Evolutionary conservation across 2,113 vertebrate genomes (phyloP).

Genomic region (Anhinga anhinga): DNA sequence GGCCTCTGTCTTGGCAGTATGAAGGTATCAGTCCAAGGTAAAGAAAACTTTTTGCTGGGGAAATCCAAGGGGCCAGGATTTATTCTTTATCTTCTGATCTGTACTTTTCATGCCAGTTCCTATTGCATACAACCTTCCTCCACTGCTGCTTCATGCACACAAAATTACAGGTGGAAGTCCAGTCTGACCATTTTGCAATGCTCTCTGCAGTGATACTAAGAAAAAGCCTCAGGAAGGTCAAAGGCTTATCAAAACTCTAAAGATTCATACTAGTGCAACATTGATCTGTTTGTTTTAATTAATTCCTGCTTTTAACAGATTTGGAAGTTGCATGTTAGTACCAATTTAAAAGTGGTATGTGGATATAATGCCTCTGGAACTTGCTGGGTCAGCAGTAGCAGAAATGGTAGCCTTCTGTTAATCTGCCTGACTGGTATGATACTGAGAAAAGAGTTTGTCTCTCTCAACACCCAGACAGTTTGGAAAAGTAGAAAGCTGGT

Average conservation of each 20-base stretch:
- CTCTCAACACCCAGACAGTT: neutral
- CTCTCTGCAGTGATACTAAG: neutral
- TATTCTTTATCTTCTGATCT: neutral
- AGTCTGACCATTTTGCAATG: neutral
- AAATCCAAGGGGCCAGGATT: neutral
- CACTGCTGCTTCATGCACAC: neutral
- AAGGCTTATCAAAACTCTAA: neutral
- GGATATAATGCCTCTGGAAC: neutral
- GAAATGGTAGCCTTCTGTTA: neutral
- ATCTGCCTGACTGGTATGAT: neutral
- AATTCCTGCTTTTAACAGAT: neutral
- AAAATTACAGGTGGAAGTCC: neutral
- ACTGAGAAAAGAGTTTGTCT: neutral
- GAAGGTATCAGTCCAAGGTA: neutral
- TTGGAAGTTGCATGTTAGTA: neutral
- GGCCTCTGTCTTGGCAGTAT: neutral
- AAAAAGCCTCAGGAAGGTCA: neutral
- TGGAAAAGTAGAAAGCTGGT: neutral
- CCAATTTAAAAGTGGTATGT: neutral
- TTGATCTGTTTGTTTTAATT: neutral
- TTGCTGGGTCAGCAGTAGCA: neutral
- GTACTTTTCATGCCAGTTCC: neutral
- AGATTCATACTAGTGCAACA: neutral
- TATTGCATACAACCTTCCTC: neutral
- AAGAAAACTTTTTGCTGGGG: neutral